Percentiles rank a stretch among this genome's conserved stretches.
phyloP scores from a whole-genome alignment of 2,888 invertebrate species.

The Aphodius granarius region DNA sequence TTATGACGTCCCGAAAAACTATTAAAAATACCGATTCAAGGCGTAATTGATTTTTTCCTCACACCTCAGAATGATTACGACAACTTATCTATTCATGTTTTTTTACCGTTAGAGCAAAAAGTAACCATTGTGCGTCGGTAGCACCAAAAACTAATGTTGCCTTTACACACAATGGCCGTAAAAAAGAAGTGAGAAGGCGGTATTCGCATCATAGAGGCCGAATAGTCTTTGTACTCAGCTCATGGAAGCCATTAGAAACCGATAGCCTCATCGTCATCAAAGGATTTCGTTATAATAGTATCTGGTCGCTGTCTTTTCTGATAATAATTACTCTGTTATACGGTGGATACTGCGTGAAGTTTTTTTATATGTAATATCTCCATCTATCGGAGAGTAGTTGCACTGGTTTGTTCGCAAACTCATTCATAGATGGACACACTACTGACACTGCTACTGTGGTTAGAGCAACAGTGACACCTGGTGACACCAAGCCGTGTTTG shows the following conservation, averaged over 20 bases:
- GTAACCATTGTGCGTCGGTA: not conserved
- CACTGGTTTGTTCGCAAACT: not conserved
- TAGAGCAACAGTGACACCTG: no score
- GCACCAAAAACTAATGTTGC: not conserved
- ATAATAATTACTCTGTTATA: not conserved
- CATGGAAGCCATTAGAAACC: not conserved
- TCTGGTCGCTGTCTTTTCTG: not conserved
- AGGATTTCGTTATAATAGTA: not conserved
- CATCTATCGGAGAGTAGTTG: not conserved
- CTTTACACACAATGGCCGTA: not conserved
- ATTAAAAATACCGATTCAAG: no score
- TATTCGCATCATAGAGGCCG: not conserved
- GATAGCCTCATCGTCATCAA: not conserved
- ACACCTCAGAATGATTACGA: not conserved
- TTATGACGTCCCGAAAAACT: no score
- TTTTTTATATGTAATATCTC: not conserved
- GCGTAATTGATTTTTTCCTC: not conserved
- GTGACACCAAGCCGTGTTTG: no score
- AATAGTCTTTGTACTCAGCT: not conserved
- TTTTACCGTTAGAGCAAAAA: not conserved
- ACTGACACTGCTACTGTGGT: no score
- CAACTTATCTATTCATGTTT: not conserved
- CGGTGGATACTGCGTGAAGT: no score
- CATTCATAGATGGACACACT: not conserved
- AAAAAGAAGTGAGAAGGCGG: not conserved